These are phyloP conservation scores for Pachymerium ferrugineum DNA, from an alignment of 2,888 invertebrate species.

Conservation along the genomic window DNA sequence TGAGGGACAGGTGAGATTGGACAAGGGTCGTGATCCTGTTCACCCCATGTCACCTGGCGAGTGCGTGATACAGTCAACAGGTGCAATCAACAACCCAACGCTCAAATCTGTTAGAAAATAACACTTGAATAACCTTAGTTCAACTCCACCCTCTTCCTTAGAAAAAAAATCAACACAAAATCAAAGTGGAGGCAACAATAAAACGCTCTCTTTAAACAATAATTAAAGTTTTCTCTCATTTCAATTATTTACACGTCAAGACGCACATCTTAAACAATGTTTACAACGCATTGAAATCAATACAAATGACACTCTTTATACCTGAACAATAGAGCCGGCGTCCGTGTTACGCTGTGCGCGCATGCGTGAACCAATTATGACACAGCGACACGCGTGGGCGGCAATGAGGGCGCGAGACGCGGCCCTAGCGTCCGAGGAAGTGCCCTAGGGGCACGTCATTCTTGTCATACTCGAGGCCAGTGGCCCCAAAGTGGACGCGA, in stretches of 20 bases:
- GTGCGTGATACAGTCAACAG: slow-evolving; percentile 11
- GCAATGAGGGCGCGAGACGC: slow-evolving; percentile 17
- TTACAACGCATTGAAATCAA: slow-evolving; percentile 27
- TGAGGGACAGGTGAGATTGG: slow-evolving; percentile 5
- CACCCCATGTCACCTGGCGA: slow-evolving; percentile 23
- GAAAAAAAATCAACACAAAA: neutral
- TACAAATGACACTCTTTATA: slow-evolving; percentile 27
- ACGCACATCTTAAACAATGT: slow-evolving; percentile 27
- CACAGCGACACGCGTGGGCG: slow-evolving; percentile 27
- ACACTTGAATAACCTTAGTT: neutral
- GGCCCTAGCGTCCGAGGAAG: slow-evolving; percentile 25
- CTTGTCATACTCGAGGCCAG: slow-evolving; percentile 24
- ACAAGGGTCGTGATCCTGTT: slow-evolving; percentile 27
- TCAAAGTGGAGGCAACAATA: neutral
- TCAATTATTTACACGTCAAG: slow-evolving; percentile 20
- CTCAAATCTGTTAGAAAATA: slow-evolving; percentile 16
- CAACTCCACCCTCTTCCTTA: too few species aligned
- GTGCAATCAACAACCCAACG: slow-evolving; percentile 11
- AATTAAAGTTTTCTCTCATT: neutral
- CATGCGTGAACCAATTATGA: slow-evolving; percentile 24
- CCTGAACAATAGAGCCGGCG: slow-evolving; percentile 20
- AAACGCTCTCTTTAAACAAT: neutral
- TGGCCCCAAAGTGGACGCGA: slow-evolving; percentile 8
- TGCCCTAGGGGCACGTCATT: slow-evolving; percentile 24
- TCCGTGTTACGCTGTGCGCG: slow-evolving; percentile 22